Evolutionary conservation across 2,888 invertebrate genomes (phyloP).

Genomic region (Epistrophella euchroma): DNA sequence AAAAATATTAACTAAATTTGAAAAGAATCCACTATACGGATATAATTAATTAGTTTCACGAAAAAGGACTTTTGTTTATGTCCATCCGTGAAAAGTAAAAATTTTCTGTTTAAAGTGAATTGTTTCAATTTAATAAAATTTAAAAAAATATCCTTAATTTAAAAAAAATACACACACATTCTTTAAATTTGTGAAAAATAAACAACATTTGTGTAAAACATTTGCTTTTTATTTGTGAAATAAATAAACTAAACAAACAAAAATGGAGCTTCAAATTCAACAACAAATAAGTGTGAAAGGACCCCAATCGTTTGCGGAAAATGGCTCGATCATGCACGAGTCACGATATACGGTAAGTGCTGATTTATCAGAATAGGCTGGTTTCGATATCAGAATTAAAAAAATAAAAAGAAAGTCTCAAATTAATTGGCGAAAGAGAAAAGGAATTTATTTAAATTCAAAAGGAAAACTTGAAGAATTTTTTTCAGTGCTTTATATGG

Average conservation of each 20-base stretch:
- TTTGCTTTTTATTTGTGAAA: conserved; percentile 14
- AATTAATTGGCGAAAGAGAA: neutral
- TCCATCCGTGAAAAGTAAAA: conserved; percentile 1
- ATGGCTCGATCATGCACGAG: conserved; percentile 80
- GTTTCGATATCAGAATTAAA: neutral
- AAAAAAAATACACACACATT: neutral
- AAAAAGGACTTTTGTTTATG: neutral
- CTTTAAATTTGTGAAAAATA: neutral
- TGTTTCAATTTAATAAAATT: conserved; percentile 23
- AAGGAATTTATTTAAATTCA: neutral
- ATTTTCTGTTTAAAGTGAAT: conserved; percentile 14
- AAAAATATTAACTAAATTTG: neutral
- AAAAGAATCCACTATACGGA: conserved; percentile 10
- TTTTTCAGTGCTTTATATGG: neutral
- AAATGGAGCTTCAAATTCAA: conserved; percentile 81
- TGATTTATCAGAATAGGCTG: neutral
- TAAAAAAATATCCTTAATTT: neutral
- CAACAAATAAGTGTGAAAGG: conserved; percentile 79
- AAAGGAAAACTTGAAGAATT: neutral
- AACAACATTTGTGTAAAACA: conserved; percentile 23
- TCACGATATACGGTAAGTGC: conserved; percentile 82
- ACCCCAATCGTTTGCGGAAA: conserved; percentile 78
- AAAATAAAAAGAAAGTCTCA: neutral
- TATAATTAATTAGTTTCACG: conserved; percentile 21
- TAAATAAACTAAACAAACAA: conserved; percentile 47